phyloP scores from a whole-genome alignment of 2,888 invertebrate genomes.

The Tipula confusa region DNA sequence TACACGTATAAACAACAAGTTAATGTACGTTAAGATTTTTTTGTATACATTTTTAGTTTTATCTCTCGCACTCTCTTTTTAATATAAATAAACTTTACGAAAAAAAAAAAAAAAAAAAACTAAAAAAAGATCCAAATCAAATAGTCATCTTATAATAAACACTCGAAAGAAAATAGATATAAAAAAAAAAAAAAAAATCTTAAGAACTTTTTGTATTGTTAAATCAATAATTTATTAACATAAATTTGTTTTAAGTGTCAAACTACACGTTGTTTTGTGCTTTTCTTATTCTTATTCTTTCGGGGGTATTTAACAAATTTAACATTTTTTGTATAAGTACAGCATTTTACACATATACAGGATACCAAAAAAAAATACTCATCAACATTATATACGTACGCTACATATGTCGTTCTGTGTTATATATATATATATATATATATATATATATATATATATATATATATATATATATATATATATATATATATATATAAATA shows the following conservation, averaged over 20 bases:
- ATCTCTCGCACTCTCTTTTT: not conserved
- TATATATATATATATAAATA: too few species aligned
- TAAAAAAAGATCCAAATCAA: constrained; percentile 4
- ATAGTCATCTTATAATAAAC: constrained; percentile 20
- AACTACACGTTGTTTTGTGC: constrained; percentile 13
- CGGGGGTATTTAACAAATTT: not conserved
- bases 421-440: too few species aligned
- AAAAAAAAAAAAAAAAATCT: not conserved
- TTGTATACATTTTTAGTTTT: not conserved
- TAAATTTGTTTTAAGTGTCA: not conserved
- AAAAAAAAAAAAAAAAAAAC: not conserved
- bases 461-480: too few species aligned
- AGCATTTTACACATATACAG: not conserved
- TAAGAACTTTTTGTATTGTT: constrained; percentile 25
- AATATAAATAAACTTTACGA: not conserved
- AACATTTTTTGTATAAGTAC: not conserved
- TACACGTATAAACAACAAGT: not conserved
- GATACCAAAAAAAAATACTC: not conserved
- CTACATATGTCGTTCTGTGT: not conserved
- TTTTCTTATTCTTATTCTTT: not conserved
- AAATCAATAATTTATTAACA: constrained; percentile 30
- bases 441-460: too few species aligned
- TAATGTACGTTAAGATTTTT: not conserved
- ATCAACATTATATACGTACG: not conserved
- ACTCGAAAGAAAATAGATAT: constrained; percentile 3